phyloP scores from a whole-genome alignment of 2,797 vertebrate genomes.

The Coregonus suidteri region DNA sequence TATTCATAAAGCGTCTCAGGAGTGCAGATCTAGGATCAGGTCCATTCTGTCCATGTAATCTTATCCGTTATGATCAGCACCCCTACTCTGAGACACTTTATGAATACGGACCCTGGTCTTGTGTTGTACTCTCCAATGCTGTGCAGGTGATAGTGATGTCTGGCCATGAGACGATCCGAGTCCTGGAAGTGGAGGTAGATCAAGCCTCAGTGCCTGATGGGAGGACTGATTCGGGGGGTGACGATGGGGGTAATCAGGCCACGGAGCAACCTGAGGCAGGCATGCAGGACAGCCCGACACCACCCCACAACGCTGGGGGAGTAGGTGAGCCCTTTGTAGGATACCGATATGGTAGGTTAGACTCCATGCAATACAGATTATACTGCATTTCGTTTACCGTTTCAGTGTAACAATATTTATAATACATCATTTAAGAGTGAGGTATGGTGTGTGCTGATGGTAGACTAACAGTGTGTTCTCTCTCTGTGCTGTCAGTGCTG shows the following conservation, averaged over 20 bases:
- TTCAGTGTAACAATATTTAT: background rate
- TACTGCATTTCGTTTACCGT: background rate
- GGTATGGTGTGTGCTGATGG: slow-evolving; percentile 16
- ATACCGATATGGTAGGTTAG: background rate
- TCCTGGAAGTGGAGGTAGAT: slow-evolving; percentile 91
- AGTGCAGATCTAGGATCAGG: background rate
- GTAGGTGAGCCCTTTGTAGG: slow-evolving; percentile 57
- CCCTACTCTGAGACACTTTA: background rate
- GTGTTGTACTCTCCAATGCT: background rate
- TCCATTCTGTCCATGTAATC: background rate
- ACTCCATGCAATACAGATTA: background rate
- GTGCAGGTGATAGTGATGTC: slow-evolving; percentile 96
- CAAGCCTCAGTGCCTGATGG: slow-evolving; percentile 52
- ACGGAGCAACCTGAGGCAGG: slow-evolving; percentile 51
- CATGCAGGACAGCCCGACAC: slow-evolving; percentile 44
- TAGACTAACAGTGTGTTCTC: slow-evolving; percentile 30
- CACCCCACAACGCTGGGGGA: slow-evolving; percentile 47
- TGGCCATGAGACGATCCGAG: slow-evolving; percentile 93
- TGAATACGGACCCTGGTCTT: background rate
- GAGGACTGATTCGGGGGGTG: slow-evolving; percentile 60
- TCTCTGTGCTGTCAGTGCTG: slow-evolving; percentile 43
- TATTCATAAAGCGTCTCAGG: background rate
- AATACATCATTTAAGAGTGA: background rate
- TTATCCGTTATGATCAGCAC: background rate
- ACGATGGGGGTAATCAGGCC: slow-evolving; percentile 46